phyloP scores from a whole-genome alignment of 2,888 invertebrate genomes.

The Drosophila kambysellisi region DNA sequence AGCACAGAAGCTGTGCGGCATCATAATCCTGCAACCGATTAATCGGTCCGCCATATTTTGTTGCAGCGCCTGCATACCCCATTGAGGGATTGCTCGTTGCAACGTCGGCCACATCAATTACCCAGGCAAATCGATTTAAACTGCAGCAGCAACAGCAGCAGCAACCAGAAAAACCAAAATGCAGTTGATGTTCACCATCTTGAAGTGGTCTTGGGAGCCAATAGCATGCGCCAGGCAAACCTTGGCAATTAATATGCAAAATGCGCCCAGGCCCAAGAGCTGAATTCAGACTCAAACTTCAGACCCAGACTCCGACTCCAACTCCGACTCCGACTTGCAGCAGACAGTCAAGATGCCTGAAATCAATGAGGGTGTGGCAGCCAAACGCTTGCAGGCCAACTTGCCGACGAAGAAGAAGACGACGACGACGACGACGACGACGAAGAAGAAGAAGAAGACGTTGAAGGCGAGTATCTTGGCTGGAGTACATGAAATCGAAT shows the following conservation, averaged over 20 bases:
- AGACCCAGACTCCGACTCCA: background rate
- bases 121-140: slow-evolving; percentile 72
- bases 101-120: slow-evolving; percentile 77
- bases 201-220: slow-evolving; percentile 56
- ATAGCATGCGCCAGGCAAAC: slow-evolving; percentile 71
- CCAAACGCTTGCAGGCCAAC: slow-evolving; percentile 61
- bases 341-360: slow-evolving; percentile 65
- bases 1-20: slow-evolving; percentile 69
- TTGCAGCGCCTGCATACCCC: slow-evolving; percentile 29
- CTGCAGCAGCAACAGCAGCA: slow-evolving; percentile 52
- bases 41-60: slow-evolving; percentile 55
- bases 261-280: slow-evolving; percentile 51
- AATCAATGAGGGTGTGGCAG: slow-evolving; percentile 77
- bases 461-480: slow-evolving; percentile 19
- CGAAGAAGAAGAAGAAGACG: background rate
- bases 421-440: background rate
- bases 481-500: slow-evolving; percentile 62
- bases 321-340: background rate
- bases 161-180: background rate
- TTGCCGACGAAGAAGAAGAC: background rate
- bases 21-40: slow-evolving; percentile 70
- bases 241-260: slow-evolving; percentile 78
- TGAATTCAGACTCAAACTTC: slow-evolving; percentile 29
- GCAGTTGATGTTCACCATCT: slow-evolving; percentile 66
- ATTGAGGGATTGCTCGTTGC: slow-evolving; percentile 51